Percentiles rank a stretch among this genome's conserved stretches.
phyloP scores from a whole-genome alignment of 2,113 vertebrate species.

The Dicerorhinus sumatrensis region DNA sequence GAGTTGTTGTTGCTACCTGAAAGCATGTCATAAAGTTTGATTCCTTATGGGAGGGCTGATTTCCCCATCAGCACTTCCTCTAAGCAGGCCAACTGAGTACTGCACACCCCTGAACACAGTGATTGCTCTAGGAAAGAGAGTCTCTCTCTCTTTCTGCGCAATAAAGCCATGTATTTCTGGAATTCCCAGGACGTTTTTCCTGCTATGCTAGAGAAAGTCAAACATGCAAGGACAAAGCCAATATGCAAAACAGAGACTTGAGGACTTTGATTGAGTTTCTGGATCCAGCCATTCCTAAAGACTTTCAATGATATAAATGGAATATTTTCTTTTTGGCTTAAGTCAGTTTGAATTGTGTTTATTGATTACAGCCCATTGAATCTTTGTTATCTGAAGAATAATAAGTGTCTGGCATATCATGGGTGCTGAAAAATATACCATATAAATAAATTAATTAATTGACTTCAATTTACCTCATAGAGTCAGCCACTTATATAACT shows the following conservation, averaged over 20 bases:
- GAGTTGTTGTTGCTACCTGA: background rate
- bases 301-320: background rate
- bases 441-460: background rate
- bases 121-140: background rate
- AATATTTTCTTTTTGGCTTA: background rate
- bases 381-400: background rate
- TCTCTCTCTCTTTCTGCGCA: background rate
- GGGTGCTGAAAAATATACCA: background rate
- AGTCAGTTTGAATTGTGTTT: background rate
- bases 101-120: background rate
- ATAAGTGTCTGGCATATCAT: background rate
- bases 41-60: background rate
- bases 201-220: background rate
- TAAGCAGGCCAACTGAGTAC: background rate
- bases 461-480: background rate
- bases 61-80: background rate
- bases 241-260: background rate
- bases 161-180: background rate
- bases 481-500: background rate
- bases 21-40: background rate
- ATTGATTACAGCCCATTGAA: background rate
- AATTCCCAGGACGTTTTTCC: background rate
- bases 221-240: background rate
- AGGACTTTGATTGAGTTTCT: background rate
- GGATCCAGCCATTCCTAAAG: background rate